Evolutionary conservation across 1,140 invertebrate species (phyloP).

Genomic region (Whitmania pigra): DNA sequence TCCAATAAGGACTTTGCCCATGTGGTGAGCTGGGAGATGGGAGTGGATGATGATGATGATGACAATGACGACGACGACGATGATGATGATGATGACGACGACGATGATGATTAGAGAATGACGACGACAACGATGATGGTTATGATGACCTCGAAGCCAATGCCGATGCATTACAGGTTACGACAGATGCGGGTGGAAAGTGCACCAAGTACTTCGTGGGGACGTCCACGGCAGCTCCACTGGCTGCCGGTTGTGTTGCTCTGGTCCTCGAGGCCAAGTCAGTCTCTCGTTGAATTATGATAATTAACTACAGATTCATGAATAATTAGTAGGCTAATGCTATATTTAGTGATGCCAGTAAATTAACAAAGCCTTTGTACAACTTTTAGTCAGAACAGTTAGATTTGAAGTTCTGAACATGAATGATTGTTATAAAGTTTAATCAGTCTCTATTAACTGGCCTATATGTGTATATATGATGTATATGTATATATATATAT

Average conservation of each 20-base stretch:
- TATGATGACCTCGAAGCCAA: neutral
- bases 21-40: neutral
- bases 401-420: too few species aligned
- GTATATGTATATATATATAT: too few species aligned
- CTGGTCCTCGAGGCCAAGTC: slow-evolving; percentile 50
- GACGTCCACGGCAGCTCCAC: slow-evolving; percentile 49
- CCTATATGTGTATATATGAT: too few species aligned
- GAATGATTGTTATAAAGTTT: neutral
- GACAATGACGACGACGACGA: neutral
- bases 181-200: slow-evolving; percentile 39
- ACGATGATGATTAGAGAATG: neutral
- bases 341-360: too few species aligned
- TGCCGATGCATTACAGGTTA: slow-evolving; percentile 27
- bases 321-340: too few species aligned
- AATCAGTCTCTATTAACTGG: too few species aligned
- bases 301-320: too few species aligned
- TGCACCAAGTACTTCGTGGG: slow-evolving; percentile 43
- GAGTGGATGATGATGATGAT: neutral
- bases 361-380: too few species aligned
- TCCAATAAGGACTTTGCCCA: slow-evolving; percentile 5
- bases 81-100: neutral
- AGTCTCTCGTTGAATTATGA: slow-evolving; percentile 15
- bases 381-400: too few species aligned
- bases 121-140: neutral
- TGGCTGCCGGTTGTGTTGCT: slow-evolving; percentile 49